These are phyloP conservation scores for Zaprionus tsacasi DNA, from an alignment of 1,140 invertebrate genomes.

Conservation along the genomic window DNA sequence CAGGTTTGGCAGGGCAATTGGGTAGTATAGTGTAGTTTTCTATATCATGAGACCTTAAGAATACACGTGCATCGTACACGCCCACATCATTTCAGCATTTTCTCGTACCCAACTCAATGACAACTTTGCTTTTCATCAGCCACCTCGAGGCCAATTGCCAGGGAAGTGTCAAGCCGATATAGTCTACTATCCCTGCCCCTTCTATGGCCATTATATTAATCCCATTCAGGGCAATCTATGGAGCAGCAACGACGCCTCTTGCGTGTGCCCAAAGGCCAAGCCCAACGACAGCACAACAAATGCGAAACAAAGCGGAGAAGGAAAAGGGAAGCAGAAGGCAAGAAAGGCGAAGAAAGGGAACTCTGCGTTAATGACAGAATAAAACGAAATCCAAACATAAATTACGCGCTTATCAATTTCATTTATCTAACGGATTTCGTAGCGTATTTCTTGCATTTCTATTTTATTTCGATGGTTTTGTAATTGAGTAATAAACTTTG, in stretches of 20 bases:
- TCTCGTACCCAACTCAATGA: conserved; percentile 16
- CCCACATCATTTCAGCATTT: conserved; percentile 30
- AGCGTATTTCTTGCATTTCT: conserved; percentile 42
- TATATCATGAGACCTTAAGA: background rate
- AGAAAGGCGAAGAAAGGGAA: conserved; percentile 37
- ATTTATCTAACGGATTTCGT: conserved; percentile 82
- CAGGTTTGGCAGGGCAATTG: too few species aligned
- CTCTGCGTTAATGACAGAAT: conserved; percentile 80
- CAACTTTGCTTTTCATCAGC: conserved; percentile 2
- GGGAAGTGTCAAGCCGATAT: conserved; percentile 16
- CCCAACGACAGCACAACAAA: conserved; percentile 26
- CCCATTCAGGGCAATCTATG: conserved; percentile 8
- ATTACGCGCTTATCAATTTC: conserved; percentile 83
- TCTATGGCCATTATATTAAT: conserved; percentile 9
- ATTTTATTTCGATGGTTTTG: conserved; percentile 81
- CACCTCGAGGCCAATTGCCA: conserved; percentile 4
- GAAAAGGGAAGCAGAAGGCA: background rate
- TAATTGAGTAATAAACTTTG: conserved; percentile 84
- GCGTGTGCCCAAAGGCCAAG: conserved; percentile 12
- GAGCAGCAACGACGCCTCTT: background rate
- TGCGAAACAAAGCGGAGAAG: background rate
- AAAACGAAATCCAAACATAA: conserved; percentile 84
- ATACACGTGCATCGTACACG: background rate
- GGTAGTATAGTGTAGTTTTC: background rate
- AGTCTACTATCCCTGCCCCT: background rate